Conservation (phyloP, 2,113 vertebrate genomes). For the Sterrhoptilus dennistouni region DNA sequence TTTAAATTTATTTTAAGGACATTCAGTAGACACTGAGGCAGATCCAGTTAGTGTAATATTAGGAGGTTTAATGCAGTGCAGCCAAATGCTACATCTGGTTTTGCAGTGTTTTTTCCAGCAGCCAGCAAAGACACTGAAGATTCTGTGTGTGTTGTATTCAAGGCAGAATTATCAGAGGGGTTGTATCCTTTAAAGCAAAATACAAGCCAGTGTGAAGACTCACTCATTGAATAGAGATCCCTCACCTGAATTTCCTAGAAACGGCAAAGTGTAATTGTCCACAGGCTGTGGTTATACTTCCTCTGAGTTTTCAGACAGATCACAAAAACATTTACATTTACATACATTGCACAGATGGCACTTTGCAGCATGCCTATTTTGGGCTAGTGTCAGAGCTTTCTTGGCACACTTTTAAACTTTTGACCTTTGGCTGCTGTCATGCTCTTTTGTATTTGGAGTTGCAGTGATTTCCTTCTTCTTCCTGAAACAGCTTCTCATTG, state of each 20-base stretch:
- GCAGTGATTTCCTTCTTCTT: not conserved
- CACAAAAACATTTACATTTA: not conserved
- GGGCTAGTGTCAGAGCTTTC: not conserved
- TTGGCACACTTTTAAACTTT: constrained; percentile 7
- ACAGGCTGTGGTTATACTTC: not conserved
- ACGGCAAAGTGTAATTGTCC: not conserved
- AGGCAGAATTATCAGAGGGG: not conserved
- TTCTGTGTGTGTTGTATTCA: not conserved
- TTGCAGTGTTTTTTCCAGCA: not conserved
- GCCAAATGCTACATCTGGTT: not conserved
- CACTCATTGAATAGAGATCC: not conserved
- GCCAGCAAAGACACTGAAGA: not conserved
- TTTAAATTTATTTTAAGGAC: not conserved
- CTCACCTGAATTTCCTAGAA: not conserved
- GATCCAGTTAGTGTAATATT: constrained; percentile 53
- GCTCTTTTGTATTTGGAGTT: not conserved
- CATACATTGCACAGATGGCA: constrained; percentile 13
- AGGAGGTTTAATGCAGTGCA: constrained; percentile 38
- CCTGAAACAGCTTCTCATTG: not conserved
- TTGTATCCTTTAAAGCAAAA: not conserved
- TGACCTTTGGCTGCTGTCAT: constrained; percentile 19
- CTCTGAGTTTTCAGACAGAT: not conserved
- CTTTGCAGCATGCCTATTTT: not conserved
- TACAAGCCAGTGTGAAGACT: not conserved
- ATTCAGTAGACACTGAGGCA: not conserved